Percentiles rank a stretch among this genome's conserved stretches.
Evolutionary conservation across 2,888 invertebrate species (phyloP).

Genomic region (Drosophila subquinaria): DNA sequence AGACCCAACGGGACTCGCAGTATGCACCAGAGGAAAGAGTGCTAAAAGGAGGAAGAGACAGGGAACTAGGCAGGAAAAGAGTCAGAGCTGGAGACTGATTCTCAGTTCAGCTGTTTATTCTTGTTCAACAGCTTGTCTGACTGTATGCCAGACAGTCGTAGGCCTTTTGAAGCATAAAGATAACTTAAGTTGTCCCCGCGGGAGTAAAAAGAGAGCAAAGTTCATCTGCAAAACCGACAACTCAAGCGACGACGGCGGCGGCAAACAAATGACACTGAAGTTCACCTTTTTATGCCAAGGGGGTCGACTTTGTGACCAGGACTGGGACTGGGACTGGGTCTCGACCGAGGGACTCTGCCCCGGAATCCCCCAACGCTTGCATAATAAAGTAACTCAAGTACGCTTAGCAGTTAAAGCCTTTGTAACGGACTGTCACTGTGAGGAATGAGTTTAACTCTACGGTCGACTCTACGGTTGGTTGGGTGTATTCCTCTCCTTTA

Average conservation of each 20-base stretch:
- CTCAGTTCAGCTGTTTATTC: slow-evolving; percentile 29
- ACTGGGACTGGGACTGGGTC: no score
- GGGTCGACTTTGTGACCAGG: not conserved
- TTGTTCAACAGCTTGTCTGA: slow-evolving; percentile 61
- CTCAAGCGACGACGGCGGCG: slow-evolving; percentile 39
- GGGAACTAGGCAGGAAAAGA: not conserved
- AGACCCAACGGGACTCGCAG: slow-evolving; percentile 42
- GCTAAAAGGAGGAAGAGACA: not conserved
- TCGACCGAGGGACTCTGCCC: slow-evolving; percentile 15
- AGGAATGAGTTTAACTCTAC: slow-evolving; percentile 17
- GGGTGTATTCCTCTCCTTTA: slow-evolving; percentile 1
- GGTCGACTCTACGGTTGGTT: slow-evolving; percentile 7
- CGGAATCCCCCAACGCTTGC: slow-evolving; percentile 53
- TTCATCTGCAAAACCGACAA: slow-evolving; percentile 55
- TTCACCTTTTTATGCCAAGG: slow-evolving; percentile 70
- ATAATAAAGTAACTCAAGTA: slow-evolving; percentile 66
- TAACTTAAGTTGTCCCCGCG: slow-evolving; percentile 72
- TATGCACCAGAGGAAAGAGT: slow-evolving; percentile 16
- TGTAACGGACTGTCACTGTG: slow-evolving; percentile 54
- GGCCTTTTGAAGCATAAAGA: slow-evolving; percentile 75
- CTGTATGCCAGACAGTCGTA: slow-evolving; percentile 61
- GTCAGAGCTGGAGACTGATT: slow-evolving; percentile 14
- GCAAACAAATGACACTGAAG: slow-evolving; percentile 71
- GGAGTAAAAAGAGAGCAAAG: slow-evolving; percentile 49
- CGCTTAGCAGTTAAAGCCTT: slow-evolving; percentile 63